These are phyloP conservation scores for Bos indicus DNA, from an alignment of 2,113 vertebrate species.

Conservation along the genomic window DNA sequence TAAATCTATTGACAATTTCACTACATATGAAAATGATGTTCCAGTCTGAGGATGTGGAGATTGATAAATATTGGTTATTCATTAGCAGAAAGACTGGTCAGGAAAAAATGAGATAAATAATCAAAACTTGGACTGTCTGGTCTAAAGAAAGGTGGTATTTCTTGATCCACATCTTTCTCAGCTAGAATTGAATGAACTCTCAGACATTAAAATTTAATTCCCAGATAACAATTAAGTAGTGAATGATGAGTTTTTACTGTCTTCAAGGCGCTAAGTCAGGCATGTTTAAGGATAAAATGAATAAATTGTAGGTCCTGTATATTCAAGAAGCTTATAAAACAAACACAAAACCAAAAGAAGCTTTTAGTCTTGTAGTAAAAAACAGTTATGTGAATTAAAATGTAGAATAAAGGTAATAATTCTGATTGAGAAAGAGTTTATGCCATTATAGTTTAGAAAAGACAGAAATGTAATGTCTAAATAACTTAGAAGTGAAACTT, in stretches of 20 bases:
- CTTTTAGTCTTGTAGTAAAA: not conserved
- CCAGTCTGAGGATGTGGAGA: not conserved
- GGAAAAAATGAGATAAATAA: not conserved
- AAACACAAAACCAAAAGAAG: not conserved
- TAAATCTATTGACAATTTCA: not conserved
- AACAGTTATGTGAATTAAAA: not conserved
- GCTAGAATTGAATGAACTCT: not conserved
- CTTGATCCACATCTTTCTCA: not conserved
- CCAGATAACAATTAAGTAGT: not conserved
- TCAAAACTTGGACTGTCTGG: not conserved
- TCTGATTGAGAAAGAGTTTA: not conserved
- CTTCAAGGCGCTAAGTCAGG: not conserved
- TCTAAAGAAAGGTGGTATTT: not conserved
- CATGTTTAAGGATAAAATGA: not conserved
- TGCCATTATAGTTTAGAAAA: not conserved
- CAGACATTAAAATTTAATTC: not conserved
- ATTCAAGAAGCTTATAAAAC: not conserved
- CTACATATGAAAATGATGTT: not conserved
- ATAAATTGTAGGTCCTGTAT: not conserved
- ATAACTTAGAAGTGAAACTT: not conserved
- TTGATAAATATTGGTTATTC: not conserved
- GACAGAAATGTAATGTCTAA: not conserved
- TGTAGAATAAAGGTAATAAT: not conserved
- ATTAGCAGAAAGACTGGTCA: not conserved
- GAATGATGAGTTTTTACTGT: not conserved